phyloP scores from a whole-genome alignment of 2,113 vertebrate species.

The Gadus macrocephalus region DNA sequence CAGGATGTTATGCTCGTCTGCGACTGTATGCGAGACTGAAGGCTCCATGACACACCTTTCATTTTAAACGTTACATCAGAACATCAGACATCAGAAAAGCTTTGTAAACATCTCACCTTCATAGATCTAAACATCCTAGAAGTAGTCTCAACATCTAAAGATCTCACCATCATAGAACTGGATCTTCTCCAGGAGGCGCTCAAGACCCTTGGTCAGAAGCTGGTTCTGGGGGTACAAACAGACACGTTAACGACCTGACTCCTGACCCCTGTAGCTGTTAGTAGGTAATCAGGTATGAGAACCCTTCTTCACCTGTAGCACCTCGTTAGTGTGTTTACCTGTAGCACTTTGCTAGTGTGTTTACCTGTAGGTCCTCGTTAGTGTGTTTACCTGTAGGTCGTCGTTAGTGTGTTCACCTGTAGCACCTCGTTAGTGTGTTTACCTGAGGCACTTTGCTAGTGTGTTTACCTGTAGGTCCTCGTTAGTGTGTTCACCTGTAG shows the following conservation, averaged over 20 bases:
- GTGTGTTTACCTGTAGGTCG: too few relatives aligned
- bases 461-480: constrained; percentile 28
- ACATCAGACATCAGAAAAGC: not conserved
- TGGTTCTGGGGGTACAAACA: constrained; percentile 77
- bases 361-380: too few relatives aligned
- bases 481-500: constrained; percentile 14
- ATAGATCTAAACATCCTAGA: too few relatives aligned
- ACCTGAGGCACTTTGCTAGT: not conserved
- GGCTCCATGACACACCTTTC: too few relatives aligned
- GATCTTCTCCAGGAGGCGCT: constrained; percentile 85
- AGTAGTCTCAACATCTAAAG: too few relatives aligned
- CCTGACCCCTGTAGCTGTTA: too few relatives aligned
- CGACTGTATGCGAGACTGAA: too few relatives aligned
- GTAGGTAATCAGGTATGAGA: too few relatives aligned
- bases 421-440: too few relatives aligned
- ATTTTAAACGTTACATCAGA: not conserved
- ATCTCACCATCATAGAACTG: constrained; percentile 79
- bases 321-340: not conserved
- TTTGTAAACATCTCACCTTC: not conserved
- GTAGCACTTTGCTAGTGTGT: constrained; percentile 27
- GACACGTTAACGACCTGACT: not conserved
- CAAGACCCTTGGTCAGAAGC: constrained; percentile 85
- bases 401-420: too few relatives aligned
- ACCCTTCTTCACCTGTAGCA: too few relatives aligned
- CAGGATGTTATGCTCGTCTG: too few relatives aligned